A percentile compares a stretch with the other conserved stretches of the same genome.
Evolutionary conservation across 2,888 invertebrate genomes (phyloP).

Genomic region (Operophtera brumata): DNA sequence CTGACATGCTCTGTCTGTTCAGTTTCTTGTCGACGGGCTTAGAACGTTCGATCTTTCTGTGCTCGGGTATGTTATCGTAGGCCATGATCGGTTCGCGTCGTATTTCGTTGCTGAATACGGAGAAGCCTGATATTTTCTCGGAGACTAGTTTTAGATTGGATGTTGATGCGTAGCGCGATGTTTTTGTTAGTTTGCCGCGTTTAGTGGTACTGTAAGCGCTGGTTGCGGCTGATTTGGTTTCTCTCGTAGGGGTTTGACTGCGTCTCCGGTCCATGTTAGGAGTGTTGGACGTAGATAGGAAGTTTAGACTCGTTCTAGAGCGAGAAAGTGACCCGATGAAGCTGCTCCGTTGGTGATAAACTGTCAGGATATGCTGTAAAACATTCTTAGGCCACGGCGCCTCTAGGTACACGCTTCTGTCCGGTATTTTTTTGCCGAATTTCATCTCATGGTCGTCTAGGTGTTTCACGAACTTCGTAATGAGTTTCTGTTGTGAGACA

Average conservation of each 20-base stretch:
- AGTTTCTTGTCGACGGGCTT: constrained; percentile 49
- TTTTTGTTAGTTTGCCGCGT: constrained; percentile 56
- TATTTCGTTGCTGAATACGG: constrained; percentile 59
- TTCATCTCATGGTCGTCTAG: constrained; percentile 74
- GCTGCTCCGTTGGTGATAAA: constrained; percentile 65
- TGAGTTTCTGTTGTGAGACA: constrained; percentile 58
- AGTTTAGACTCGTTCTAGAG: constrained; percentile 79
- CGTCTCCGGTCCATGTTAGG: constrained; percentile 59
- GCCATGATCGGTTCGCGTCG: constrained; percentile 70
- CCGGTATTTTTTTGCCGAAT: constrained; percentile 62
- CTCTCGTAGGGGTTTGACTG: constrained; percentile 58
- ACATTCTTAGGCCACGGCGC: constrained; percentile 74
- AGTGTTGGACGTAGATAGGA: constrained; percentile 56
- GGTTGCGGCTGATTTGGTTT: constrained; percentile 53
- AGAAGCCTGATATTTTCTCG: constrained; percentile 71
- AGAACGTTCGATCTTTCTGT: constrained; percentile 17
- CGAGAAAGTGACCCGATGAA: constrained; percentile 79
- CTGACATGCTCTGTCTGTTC: constrained; percentile 62
- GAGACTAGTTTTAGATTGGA: constrained; percentile 69
- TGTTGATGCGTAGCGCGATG: constrained; percentile 61
- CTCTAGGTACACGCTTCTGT: constrained; percentile 55
- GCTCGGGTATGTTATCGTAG: constrained; percentile 41
- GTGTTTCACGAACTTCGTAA: constrained; percentile 61
- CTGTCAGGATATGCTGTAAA: constrained; percentile 61
- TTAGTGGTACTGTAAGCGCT: constrained; percentile 55